Conservation (phyloP, 92 coral and sea anemone species). For the Micromussa lordhowensis region DNA sequence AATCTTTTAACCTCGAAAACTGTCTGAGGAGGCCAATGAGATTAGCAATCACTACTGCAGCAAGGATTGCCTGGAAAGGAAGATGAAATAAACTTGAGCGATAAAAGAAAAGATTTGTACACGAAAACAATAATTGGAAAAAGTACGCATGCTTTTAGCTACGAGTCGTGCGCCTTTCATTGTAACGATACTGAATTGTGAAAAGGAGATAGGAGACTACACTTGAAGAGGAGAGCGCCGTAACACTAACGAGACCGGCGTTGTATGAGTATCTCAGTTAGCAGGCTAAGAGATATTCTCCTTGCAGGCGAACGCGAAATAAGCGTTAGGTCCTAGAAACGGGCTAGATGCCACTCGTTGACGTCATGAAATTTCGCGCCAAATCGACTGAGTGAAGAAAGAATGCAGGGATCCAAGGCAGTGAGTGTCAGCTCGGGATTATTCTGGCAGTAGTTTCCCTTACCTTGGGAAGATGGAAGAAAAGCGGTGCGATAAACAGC, state of each 20-base stretch:
- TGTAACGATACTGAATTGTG: not conserved
- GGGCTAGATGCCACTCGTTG: no score
- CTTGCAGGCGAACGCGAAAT: not conserved
- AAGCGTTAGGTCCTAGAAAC: not conserved
- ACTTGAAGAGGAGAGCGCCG: no score
- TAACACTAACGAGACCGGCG: no score
- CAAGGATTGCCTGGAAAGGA: constrained; percentile 65
- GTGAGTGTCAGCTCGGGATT: not conserved
- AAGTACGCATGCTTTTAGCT: no score
- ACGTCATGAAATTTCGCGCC: not conserved
- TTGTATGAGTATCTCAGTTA: no score
- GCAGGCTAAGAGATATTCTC: no score
- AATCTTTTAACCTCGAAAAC: constrained; percentile 70
- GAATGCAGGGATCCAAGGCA: no score
- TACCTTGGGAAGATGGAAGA: constrained; percentile 94
- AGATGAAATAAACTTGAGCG: not conserved
- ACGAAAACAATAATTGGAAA: not conserved
- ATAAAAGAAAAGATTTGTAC: not conserved
- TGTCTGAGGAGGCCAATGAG: constrained; percentile 86
- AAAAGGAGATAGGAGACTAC: not conserved
- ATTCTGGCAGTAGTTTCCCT: not conserved
- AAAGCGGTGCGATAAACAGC: constrained; percentile 84
- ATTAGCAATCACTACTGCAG: constrained; percentile 92
- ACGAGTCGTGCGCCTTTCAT: no score
- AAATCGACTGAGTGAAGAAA: not conserved